Evolutionary conservation across 2,797 vertebrate genomes (phyloP).

Genomic region (Merluccius polli): DNA sequence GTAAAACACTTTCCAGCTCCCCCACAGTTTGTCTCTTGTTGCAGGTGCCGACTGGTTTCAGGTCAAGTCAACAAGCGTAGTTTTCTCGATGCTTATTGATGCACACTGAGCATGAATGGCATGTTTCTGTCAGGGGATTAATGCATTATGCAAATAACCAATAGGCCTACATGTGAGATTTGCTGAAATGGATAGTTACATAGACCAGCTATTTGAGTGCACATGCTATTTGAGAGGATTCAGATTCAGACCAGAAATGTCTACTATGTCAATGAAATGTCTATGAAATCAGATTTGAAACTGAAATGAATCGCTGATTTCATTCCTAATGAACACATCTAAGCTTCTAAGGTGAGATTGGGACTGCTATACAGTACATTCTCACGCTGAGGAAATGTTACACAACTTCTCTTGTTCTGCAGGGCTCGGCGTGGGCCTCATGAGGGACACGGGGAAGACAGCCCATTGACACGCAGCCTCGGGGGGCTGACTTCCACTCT

Average conservation of each 20-base stretch:
- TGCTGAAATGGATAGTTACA: not conserved
- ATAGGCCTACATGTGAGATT: not conserved
- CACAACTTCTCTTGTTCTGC: not conserved
- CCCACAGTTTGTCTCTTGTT: not conserved
- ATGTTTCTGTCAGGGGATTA: not conserved
- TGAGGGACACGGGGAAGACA: not conserved
- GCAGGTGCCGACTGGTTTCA: constrained; percentile 58
- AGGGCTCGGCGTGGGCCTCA: not conserved
- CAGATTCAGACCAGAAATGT: not conserved
- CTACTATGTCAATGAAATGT: too few species aligned
- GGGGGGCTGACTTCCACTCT: not conserved
- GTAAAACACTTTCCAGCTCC: not conserved
- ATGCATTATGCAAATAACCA: not conserved
- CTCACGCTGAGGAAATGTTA: not conserved
- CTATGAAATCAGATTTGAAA: not conserved
- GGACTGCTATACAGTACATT: not conserved
- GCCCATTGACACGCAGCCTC: not conserved
- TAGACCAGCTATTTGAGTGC: not conserved
- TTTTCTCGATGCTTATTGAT: constrained; percentile 13
- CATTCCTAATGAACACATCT: not conserved
- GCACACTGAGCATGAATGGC: not conserved
- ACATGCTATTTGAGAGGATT: not conserved
- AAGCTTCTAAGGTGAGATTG: not conserved
- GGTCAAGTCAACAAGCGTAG: not conserved
- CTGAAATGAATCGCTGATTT: not conserved